These are phyloP conservation scores for Sebastes cheni DNA, from an alignment of 2,797 vertebrate genomes.

Conservation along the genomic window DNA sequence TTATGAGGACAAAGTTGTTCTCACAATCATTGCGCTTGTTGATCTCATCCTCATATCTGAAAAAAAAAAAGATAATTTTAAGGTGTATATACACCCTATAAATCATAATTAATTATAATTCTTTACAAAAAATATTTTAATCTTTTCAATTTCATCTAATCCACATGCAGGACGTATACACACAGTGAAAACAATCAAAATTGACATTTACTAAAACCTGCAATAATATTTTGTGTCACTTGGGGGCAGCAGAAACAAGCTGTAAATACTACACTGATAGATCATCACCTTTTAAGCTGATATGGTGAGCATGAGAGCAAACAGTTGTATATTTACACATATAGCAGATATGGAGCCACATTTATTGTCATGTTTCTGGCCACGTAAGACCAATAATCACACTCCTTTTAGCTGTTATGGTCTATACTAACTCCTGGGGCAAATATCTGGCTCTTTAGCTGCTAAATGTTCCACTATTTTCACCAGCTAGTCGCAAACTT, in stretches of 20 bases:
- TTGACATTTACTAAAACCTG: not conserved
- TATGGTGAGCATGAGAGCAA: not conserved
- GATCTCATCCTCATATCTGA: constrained; percentile 95
- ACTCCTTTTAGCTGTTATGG: not conserved
- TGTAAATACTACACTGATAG: not conserved
- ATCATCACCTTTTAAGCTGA: not conserved
- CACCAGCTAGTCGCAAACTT: not conserved
- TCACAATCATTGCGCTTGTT: constrained; percentile 88
- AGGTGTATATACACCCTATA: not conserved
- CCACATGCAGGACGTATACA: not conserved
- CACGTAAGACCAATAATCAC: not conserved
- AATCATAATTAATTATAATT: not conserved
- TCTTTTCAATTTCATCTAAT: not conserved
- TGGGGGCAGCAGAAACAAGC: not conserved
- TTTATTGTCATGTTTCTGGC: not conserved
- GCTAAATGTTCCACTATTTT: not conserved
- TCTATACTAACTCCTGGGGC: not conserved
- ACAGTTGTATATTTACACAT: not conserved
- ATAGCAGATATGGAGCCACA: not conserved
- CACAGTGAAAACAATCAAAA: not conserved
- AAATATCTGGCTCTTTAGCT: not conserved
- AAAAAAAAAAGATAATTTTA: not conserved
- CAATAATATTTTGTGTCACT: not conserved
- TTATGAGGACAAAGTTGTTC: constrained; percentile 91
- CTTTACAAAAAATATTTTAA: not conserved